Conservation (phyloP, 2,888 invertebrate genomes). For the Drosophila histrio region DNA sequence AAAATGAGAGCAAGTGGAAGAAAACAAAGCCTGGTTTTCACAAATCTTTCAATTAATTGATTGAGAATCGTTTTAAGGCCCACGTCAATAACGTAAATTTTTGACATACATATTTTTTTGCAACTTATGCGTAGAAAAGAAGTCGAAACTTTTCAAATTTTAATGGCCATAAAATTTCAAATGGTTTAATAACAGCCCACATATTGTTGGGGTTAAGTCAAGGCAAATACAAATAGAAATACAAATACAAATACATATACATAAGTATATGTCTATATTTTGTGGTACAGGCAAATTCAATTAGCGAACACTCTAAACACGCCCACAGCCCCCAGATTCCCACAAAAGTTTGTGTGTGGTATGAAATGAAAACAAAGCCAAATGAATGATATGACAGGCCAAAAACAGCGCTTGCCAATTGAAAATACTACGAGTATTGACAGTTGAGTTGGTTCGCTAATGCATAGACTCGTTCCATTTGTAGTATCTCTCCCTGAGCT, state of each 20-base stretch:
- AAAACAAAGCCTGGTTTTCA: neutral
- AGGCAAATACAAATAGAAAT: constrained; percentile 49
- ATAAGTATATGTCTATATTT: neutral
- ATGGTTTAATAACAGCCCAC: constrained; percentile 42
- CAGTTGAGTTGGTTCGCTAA: constrained; percentile 19
- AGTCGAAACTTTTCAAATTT: constrained; percentile 5
- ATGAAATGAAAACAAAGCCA: constrained; percentile 46
- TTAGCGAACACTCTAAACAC: constrained; percentile 55
- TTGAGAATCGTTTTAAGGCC: constrained; percentile 21
- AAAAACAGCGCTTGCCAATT: constrained; percentile 52
- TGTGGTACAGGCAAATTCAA: constrained; percentile 67
- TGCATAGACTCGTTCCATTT: constrained; percentile 4
- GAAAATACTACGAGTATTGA: constrained; percentile 33
- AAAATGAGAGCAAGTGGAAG: neutral
- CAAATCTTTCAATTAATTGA: neutral
- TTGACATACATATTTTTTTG: constrained; percentile 45
- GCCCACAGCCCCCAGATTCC: constrained; percentile 36
- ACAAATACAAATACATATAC: no score
- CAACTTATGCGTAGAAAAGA: constrained; percentile 8
- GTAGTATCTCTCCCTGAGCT: neutral
- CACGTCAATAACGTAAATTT: constrained; percentile 18
- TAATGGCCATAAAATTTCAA: constrained; percentile 39
- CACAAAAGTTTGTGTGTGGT: neutral
- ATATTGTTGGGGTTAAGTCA: constrained; percentile 44
- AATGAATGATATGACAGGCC: constrained; percentile 46